Evolutionary conservation across 2,797 vertebrate genomes (phyloP).

Genomic region (Catostomus latipinnis): DNA sequence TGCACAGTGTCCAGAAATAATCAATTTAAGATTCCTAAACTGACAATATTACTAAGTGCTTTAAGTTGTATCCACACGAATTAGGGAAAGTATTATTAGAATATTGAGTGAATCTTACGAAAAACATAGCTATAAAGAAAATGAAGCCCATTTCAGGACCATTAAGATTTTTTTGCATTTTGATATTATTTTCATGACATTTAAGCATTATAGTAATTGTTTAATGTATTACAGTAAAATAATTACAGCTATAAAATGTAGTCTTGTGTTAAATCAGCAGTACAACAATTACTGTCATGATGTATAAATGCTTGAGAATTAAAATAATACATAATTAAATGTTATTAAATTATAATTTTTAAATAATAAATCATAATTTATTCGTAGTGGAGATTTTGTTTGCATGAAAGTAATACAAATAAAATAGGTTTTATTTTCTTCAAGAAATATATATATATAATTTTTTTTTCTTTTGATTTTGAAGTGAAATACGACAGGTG

Average conservation of each 20-base stretch:
- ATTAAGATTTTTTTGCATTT: too few species aligned
- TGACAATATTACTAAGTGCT: neutral
- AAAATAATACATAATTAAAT: too few species aligned
- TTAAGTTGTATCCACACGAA: neutral
- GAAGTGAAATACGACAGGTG: neutral
- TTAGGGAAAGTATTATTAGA: neutral
- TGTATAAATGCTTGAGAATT: neutral
- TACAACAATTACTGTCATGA: neutral
- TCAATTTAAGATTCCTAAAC: constrained; percentile 8
- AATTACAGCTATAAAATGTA: too few species aligned
- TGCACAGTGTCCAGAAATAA: constrained; percentile 4
- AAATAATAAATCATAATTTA: too few species aligned
- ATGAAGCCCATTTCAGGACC: too few species aligned
- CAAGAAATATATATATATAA: neutral
- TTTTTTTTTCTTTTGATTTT: neutral
- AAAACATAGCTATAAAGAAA: too few species aligned
- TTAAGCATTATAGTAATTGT: neutral
- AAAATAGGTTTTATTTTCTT: too few species aligned
- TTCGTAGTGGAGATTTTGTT: too few species aligned
- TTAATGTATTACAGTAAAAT: too few species aligned
- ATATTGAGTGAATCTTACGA: neutral
- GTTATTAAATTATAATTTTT: too few species aligned
- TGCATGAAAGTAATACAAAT: too few species aligned
- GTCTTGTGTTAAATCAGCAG: too few species aligned
- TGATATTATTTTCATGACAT: neutral